These are phyloP conservation scores for Pteruthius melanotis DNA, from an alignment of 2,113 vertebrate genomes.

Conservation along the genomic window DNA sequence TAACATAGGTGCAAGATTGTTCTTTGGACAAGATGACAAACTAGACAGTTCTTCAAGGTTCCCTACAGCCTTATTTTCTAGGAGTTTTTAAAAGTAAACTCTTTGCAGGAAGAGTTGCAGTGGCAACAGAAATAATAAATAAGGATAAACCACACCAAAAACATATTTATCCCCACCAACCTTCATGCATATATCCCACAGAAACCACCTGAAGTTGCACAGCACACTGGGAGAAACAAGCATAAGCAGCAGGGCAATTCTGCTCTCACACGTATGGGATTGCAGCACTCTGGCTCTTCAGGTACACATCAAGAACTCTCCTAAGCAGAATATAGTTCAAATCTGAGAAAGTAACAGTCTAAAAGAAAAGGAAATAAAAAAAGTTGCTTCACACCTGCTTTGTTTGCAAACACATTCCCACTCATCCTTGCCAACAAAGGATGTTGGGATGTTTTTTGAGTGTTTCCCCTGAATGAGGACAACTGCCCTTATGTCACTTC, in stretches of 20 bases:
- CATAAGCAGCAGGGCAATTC: background rate
- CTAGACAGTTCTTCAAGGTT: background rate
- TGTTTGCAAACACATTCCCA: background rate
- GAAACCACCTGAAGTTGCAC: background rate
- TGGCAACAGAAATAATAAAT: background rate
- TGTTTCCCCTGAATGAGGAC: background rate
- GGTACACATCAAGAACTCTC: background rate
- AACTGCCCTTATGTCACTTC: background rate
- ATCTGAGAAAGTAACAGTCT: background rate
- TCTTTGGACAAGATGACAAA: background rate
- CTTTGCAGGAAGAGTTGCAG: background rate
- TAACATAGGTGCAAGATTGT: background rate
- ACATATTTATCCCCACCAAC: background rate
- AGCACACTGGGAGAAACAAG: background rate
- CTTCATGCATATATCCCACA: background rate
- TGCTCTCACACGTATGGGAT: fast-evolving
- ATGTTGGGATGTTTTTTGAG: background rate
- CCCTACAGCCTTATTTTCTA: background rate
- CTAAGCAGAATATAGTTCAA: background rate
- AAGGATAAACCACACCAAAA: background rate
- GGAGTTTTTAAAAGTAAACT: background rate
- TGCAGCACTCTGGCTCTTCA: background rate
- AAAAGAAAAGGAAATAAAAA: background rate
- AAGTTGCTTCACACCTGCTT: background rate
- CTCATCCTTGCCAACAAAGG: background rate